phyloP scores from a whole-genome alignment of 2,113 vertebrate genomes.

The Crypturellus undulatus region DNA sequence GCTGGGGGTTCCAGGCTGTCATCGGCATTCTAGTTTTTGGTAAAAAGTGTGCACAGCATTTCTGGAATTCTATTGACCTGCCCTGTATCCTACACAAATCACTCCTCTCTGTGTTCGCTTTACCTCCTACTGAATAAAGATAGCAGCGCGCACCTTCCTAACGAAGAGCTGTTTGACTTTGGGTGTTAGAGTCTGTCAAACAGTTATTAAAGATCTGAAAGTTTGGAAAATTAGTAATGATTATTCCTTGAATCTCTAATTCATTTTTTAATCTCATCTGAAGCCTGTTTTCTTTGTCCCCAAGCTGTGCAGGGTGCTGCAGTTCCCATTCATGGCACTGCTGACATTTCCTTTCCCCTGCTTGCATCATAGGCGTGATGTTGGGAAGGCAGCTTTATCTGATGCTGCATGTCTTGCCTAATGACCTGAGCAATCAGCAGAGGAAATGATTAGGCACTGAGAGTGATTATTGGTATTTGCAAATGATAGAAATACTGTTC shows the following conservation, averaged over 20 bases:
- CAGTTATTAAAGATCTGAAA: background rate
- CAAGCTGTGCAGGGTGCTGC: fast-evolving
- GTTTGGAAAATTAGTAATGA: background rate
- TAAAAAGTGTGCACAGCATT: background rate
- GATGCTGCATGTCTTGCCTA: background rate
- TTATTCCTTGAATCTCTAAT: background rate
- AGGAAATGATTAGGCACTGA: constrained; percentile 26
- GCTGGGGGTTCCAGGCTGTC: background rate
- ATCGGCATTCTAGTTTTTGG: background rate
- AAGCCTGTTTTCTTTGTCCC: background rate
- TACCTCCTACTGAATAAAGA: background rate
- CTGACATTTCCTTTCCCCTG: background rate
- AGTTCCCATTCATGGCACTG: background rate
- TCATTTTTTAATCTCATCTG: background rate
- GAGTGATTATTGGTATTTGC: background rate
- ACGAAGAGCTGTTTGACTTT: fast-evolving
- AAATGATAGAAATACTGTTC: background rate
- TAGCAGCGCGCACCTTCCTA: background rate
- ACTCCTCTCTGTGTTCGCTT: background rate
- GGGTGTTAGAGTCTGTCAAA: background rate
- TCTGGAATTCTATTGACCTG: background rate
- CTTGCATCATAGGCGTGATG: background rate
- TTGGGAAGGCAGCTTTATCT: background rate
- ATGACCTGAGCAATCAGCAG: background rate
- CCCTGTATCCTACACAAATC: background rate